Evolutionary conservation across 2,113 vertebrate genomes (phyloP).

Genomic region (Thamnophis sirtalis): DNA sequence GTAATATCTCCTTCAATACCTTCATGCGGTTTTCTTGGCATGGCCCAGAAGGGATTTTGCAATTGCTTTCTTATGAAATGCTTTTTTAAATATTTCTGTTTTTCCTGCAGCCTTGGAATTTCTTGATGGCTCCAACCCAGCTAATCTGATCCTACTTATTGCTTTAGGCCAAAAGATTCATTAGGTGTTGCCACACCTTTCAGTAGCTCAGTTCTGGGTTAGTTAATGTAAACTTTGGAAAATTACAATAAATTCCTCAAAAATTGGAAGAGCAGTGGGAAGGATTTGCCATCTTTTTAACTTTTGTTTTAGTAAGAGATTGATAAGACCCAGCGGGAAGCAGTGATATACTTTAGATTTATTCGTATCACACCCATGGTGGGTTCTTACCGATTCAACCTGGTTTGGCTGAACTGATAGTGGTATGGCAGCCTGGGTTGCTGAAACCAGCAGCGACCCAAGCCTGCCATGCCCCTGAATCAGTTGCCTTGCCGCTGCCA

Average conservation of each 20-base stretch:
- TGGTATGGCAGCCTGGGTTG: too few species aligned
- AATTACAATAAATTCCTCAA: neutral
- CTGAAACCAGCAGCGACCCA: too few species aligned
- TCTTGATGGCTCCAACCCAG: neutral
- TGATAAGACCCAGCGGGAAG: neutral
- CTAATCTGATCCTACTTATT: neutral
- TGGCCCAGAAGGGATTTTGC: neutral
- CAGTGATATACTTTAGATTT: neutral
- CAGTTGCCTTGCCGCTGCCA: too few species aligned
- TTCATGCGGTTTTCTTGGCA: neutral
- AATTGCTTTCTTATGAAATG: neutral
- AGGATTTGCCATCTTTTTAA: neutral
- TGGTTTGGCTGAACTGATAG: too few species aligned
- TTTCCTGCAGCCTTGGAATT: neutral
- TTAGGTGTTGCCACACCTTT: neutral
- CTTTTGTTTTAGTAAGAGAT: neutral
- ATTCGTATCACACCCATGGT: neutral
- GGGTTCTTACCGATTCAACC: too few species aligned
- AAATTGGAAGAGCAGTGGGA: neutral
- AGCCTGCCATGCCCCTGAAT: too few species aligned
- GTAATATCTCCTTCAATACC: neutral
- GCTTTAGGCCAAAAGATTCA: neutral
- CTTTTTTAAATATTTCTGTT: neutral
- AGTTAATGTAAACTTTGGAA: neutral
- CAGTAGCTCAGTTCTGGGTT: neutral